Evolutionary conservation across 2,113 vertebrate genomes (phyloP).

Genomic region (Cynocephalus volans): DNA sequence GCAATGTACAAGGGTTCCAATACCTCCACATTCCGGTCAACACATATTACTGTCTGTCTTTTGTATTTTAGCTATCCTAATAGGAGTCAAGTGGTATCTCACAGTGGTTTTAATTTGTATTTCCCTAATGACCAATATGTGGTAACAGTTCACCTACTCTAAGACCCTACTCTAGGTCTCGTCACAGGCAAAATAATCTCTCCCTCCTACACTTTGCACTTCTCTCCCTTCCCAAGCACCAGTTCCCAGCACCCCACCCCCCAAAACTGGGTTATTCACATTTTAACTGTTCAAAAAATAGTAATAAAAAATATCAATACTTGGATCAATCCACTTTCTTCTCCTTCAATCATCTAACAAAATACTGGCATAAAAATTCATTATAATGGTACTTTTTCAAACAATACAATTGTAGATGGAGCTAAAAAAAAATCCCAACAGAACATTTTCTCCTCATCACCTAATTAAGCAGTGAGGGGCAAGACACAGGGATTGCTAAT

Average conservation of each 20-base stretch:
- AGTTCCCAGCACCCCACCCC: not conserved
- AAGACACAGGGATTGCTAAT: not conserved
- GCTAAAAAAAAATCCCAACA: not conserved
- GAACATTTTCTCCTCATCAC: constrained; percentile 54
- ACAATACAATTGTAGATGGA: not conserved
- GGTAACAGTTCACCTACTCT: not conserved
- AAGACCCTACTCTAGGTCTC: not conserved
- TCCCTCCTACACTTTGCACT: not conserved
- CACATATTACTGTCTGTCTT: not conserved
- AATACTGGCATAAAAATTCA: not conserved
- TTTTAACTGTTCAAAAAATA: constrained; percentile 32
- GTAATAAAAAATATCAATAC: not conserved
- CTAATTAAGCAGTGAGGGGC: constrained; percentile 28
- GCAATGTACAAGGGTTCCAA: not conserved
- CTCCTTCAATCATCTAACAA: constrained; percentile 16
- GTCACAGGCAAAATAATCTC: not conserved
- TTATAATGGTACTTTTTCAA: constrained; percentile 36
- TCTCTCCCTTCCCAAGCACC: not conserved
- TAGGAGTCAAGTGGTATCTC: not conserved
- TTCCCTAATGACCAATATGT: not conserved
- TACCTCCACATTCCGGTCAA: not conserved
- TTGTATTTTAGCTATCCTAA: not conserved
- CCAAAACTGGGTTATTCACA: not conserved
- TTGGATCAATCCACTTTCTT: not conserved
- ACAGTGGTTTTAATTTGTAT: not conserved